Evolutionary conservation across 2,888 invertebrate genomes (phyloP).

Genomic region (Brachylomia viminalis): DNA sequence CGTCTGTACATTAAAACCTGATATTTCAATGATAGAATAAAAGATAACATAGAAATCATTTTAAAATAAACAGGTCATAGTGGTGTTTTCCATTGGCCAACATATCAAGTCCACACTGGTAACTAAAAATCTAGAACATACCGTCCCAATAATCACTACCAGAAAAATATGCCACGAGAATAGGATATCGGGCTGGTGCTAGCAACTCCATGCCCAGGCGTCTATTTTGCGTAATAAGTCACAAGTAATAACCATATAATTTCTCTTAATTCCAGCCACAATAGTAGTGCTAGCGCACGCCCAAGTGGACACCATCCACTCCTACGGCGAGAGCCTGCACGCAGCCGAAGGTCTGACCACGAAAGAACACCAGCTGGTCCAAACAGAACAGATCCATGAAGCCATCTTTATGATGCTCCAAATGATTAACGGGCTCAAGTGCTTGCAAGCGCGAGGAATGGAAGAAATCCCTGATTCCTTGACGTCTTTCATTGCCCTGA

Average conservation of each 20-base stretch:
- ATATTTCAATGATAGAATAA: background rate
- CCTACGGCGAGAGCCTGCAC: slow-evolving; percentile 92
- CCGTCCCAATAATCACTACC: no score
- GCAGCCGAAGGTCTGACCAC: slow-evolving; percentile 86
- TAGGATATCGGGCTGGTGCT: no score
- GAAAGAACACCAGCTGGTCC: slow-evolving; percentile 85
- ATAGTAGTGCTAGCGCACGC: slow-evolving; percentile 94
- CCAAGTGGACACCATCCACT: slow-evolving; percentile 94
- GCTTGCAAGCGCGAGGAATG: slow-evolving; percentile 95
- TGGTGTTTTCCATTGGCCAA: background rate
- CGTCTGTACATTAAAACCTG: background rate
- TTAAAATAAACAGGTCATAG: background rate
- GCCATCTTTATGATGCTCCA: slow-evolving; percentile 95
- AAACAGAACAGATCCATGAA: slow-evolving; percentile 91
- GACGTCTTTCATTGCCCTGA: slow-evolving; percentile 93
- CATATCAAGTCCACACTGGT: no score
- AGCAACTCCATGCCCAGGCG: no score
- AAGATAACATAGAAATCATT: no score
- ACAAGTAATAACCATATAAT: background rate
- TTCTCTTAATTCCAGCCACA: slow-evolving; percentile 90
- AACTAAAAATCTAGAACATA: no score
- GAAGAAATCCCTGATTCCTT: slow-evolving; percentile 94
- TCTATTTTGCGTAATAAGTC: no score
- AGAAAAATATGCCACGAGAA: no score
- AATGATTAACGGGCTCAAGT: slow-evolving; percentile 95